phyloP scores from a whole-genome alignment of 2,888 invertebrate species.

The Trissolcus japonicus region DNA sequence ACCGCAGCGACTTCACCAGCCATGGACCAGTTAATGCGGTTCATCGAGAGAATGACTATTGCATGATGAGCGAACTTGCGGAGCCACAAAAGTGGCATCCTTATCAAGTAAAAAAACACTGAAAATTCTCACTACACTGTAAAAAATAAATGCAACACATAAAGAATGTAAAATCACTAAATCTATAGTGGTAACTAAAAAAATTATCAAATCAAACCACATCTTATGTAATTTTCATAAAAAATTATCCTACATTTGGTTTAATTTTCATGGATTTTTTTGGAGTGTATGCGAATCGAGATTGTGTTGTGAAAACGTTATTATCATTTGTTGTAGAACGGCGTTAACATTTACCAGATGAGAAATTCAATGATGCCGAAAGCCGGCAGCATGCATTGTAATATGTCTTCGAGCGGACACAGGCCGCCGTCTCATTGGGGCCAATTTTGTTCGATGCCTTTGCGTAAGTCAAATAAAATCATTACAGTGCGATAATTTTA shows the following conservation, averaged over 20 bases:
- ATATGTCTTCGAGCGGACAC: slow-evolving; percentile 65
- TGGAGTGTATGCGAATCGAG: neutral
- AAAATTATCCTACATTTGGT: no score
- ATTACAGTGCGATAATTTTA: neutral
- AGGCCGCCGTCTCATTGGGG: slow-evolving; percentile 68
- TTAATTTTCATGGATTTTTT: neutral
- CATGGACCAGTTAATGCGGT: slow-evolving; percentile 53
- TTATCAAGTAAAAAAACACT: slow-evolving; percentile 69
- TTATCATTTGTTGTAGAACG: slow-evolving; percentile 61
- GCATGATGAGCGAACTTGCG: slow-evolving; percentile 66
- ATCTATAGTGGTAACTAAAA: no score
- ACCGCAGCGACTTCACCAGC: slow-evolving; percentile 62
- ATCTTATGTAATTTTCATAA: neutral
- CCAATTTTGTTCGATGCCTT: slow-evolving; percentile 71
- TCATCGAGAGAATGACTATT: slow-evolving; percentile 62
- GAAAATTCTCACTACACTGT: no score
- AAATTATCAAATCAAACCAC: neutral
- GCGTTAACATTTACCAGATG: slow-evolving; percentile 67
- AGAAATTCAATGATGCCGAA: slow-evolving; percentile 67
- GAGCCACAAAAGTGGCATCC: slow-evolving; percentile 75
- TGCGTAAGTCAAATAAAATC: slow-evolving; percentile 65
- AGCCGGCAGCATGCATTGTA: slow-evolving; percentile 68
- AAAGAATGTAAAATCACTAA: neutral
- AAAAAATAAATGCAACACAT: no score
- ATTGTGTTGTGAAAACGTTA: neutral